These are phyloP conservation scores for Tenualosa ilisha DNA, from an alignment of 2,797 vertebrate genomes.

Conservation along the genomic window DNA sequence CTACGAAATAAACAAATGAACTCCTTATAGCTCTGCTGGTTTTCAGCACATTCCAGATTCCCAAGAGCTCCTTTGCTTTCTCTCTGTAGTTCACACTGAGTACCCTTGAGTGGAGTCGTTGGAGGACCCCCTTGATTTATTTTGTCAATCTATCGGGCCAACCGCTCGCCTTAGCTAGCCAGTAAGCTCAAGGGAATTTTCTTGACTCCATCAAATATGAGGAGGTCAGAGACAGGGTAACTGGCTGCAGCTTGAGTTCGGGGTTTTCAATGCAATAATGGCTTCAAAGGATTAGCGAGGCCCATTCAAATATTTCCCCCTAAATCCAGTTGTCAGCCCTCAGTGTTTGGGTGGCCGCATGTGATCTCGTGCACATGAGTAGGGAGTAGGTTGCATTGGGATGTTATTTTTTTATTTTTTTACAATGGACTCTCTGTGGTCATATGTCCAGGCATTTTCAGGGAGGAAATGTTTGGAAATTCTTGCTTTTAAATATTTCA, in stretches of 20 bases:
- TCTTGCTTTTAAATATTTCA: not conserved
- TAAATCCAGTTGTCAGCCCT: constrained; percentile 32
- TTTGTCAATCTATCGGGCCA: constrained; percentile 26
- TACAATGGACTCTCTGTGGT: not conserved
- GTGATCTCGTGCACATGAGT: not conserved
- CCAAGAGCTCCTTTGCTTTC: not conserved
- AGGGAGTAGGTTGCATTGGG: not conserved
- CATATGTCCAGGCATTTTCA: not conserved
- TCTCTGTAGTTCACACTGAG: constrained; percentile 9
- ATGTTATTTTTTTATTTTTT: not conserved
- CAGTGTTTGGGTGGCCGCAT: constrained; percentile 41
- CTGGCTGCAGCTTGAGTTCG: constrained; percentile 15
- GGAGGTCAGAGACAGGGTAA: constrained; percentile 34
- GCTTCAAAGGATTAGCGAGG: constrained; percentile 38
- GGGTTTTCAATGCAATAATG: constrained; percentile 41
- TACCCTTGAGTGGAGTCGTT: constrained; percentile 24
- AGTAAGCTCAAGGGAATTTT: constrained; percentile 32
- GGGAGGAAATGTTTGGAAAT: not conserved
- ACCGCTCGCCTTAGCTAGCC: not conserved
- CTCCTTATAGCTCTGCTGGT: not conserved
- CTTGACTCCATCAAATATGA: constrained; percentile 36
- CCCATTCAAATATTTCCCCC: constrained; percentile 30
- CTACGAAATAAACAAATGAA: not conserved
- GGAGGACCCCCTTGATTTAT: constrained; percentile 27
- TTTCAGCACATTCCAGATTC: constrained; percentile 19